Evolutionary conservation across 1,140 invertebrate species (phyloP).

Genomic region (Drosophila mayri): DNA sequence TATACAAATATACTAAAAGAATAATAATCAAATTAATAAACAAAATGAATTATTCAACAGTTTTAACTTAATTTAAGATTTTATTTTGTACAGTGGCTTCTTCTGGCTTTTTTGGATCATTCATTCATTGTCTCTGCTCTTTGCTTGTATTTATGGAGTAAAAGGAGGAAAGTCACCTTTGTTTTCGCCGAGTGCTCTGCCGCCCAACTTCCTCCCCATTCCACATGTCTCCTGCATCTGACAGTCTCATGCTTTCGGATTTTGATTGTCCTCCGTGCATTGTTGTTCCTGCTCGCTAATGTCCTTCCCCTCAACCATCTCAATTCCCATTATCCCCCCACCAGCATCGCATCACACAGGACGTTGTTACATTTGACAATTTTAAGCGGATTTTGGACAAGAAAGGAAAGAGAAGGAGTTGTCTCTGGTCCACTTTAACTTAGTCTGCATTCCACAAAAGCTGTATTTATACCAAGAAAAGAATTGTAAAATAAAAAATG

Average conservation of each 20-base stretch:
- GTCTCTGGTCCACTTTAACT: slow-evolving; percentile 3
- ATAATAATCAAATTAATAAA: too few species aligned
- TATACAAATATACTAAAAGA: too few species aligned
- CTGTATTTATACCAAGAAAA: background rate
- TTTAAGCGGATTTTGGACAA: slow-evolving; percentile 54
- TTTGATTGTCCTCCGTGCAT: slow-evolving; percentile 45
- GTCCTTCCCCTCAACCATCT: slow-evolving; percentile 20
- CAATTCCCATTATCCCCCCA: background rate
- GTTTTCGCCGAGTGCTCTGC: slow-evolving; percentile 48
- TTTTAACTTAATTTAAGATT: background rate
- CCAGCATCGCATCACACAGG: slow-evolving; percentile 11
- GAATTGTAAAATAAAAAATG: too few species aligned
- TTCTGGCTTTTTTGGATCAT: slow-evolving; percentile 7
- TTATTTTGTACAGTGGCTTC: background rate
- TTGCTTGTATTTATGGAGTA: slow-evolving; percentile 26
- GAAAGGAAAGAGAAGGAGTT: background rate
- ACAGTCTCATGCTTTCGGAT: slow-evolving; percentile 45
- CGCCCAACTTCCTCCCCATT: background rate
- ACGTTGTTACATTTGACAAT: slow-evolving; percentile 55
- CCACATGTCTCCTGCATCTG: slow-evolving; percentile 42
- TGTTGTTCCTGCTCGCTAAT: slow-evolving; percentile 65
- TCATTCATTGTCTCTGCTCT: slow-evolving; percentile 53
- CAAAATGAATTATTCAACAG: too few species aligned
- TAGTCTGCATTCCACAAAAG: background rate
- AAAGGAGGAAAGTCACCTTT: slow-evolving; percentile 50